Evolutionary conservation across 2,797 vertebrate species (phyloP).

Genomic region (Rallus crepitans): DNA sequence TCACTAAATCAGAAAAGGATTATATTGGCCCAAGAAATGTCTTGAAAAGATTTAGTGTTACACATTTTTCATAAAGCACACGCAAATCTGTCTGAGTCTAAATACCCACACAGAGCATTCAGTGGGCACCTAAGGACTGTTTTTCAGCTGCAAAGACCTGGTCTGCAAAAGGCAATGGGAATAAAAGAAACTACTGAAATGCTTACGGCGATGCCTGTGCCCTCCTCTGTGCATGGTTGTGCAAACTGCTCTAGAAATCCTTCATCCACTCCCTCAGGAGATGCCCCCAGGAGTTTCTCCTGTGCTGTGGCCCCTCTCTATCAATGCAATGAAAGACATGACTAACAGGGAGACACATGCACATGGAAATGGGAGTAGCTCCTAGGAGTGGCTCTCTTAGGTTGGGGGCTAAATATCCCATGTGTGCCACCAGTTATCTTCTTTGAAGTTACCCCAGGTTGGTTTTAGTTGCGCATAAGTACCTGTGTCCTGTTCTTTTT

Average conservation of each 20-base stretch:
- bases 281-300: neutral
- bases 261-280: neutral
- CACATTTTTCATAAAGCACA: neutral
- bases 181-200: neutral
- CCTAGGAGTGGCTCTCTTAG: neutral
- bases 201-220: neutral
- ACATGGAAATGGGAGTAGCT: neutral
- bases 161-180: neutral
- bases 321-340: rapidly evolving
- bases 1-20: neutral
- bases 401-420: neutral
- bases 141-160: neutral
- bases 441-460: neutral
- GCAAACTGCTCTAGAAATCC: neutral
- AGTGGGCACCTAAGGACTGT: neutral
- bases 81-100: neutral
- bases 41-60: neutral
- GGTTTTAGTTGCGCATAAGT: neutral
- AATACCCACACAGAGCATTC: neutral
- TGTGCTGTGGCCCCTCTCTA: neutral
- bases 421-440: neutral
- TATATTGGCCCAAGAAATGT: neutral
- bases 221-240: neutral
- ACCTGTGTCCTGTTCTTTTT: neutral
- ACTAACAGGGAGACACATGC: neutral